phyloP scores from a whole-genome alignment of 1,140 invertebrate species.

The Cepaea nemoralis region DNA sequence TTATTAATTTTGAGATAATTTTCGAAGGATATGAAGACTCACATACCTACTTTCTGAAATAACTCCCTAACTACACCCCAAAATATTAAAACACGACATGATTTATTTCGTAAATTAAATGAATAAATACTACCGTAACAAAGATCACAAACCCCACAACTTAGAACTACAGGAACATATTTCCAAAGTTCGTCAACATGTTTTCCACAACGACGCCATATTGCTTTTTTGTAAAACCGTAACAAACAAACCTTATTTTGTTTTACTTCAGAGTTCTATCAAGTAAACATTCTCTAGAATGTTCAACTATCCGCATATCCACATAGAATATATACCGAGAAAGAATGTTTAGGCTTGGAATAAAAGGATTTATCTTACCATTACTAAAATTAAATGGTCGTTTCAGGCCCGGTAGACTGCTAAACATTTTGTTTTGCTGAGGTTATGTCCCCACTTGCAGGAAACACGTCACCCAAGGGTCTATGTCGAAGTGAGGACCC shows the following conservation, averaged over 20 bases:
- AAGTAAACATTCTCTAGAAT: neutral
- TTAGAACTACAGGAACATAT: no score
- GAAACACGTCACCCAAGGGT: constrained; percentile 4
- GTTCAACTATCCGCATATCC: neutral
- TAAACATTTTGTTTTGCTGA: neutral
- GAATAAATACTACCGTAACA: no score
- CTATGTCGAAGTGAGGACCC: no score
- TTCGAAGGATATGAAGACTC: no score
- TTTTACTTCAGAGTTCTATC: neutral
- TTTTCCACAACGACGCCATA: neutral
- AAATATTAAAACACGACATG: no score
- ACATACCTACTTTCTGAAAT: no score
- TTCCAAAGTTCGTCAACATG: no score
- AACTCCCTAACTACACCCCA: no score
- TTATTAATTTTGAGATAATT: no score
- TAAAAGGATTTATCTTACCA: neutral
- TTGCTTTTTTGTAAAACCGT: neutral
- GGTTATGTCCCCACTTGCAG: neutral
- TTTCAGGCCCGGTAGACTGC: neutral
- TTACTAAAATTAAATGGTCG: neutral
- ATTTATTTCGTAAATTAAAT: no score
- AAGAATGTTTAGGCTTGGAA: neutral
- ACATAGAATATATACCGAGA: neutral
- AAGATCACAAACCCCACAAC: no score
- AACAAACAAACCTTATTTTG: no score